Percentiles rank a stretch among this genome's conserved stretches.
phyloP scores from a whole-genome alignment of 1,140 invertebrate genomes.

The Sminthurides bifidus region DNA sequence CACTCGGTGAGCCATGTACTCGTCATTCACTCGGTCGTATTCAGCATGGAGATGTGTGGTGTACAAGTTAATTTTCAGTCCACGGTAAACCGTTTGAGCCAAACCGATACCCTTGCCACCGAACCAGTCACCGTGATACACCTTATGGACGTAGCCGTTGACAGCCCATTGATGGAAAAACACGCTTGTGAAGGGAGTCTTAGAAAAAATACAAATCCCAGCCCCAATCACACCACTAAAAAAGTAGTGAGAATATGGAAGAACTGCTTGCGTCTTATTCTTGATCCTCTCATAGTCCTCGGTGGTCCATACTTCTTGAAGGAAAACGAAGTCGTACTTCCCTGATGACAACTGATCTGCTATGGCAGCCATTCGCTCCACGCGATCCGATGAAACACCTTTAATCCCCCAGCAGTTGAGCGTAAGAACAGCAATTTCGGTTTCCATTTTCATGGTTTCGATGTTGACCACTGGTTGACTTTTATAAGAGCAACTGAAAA shows the following conservation, averaged over 20 bases:
- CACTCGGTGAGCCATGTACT: constrained; percentile 78
- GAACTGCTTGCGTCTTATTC: constrained; percentile 44
- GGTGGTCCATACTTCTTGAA: constrained; percentile 85
- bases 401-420: constrained; percentile 67
- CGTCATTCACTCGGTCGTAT: constrained; percentile 70
- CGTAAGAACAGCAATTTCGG: constrained; percentile 38
- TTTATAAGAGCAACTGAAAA: no score
- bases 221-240: constrained; percentile 78
- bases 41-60: constrained; percentile 93
- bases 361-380: constrained; percentile 64
- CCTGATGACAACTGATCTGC: constrained; percentile 53
- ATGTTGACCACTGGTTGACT: background rate
- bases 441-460: constrained; percentile 31
- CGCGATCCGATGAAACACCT: constrained; percentile 61
- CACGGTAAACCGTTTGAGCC: constrained; percentile 57
- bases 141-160: constrained; percentile 92
- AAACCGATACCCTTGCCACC: constrained; percentile 91
- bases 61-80: constrained; percentile 69
- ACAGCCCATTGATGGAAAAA: constrained; percentile 84
- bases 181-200: constrained; percentile 70
- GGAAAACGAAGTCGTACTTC: constrained; percentile 72
- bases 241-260: constrained; percentile 84
- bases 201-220: constrained; percentile 81
- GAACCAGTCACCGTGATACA: constrained; percentile 93
- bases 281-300: constrained; percentile 61